Percentiles rank a stretch among this genome's conserved stretches.
phyloP scores from a whole-genome alignment of 2,888 invertebrate species.

The Cyclophora punctaria region DNA sequence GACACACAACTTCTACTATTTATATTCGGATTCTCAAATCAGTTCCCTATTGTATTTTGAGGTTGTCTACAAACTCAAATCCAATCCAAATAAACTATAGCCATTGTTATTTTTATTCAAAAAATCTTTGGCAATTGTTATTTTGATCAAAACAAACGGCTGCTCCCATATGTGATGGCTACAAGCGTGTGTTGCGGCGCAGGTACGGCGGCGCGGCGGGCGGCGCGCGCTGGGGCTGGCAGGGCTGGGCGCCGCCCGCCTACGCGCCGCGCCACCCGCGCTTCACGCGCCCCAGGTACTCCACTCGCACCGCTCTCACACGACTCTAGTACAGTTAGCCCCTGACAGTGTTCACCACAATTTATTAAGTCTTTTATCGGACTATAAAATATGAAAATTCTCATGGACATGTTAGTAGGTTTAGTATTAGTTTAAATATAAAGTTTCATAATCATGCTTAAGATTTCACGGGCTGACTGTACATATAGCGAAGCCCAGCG shows the following conservation, averaged over 20 bases:
- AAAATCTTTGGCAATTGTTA: not conserved
- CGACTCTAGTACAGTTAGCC: no score
- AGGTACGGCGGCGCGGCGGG: constrained; percentile 28
- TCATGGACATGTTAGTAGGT: no score
- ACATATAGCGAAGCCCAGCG: no score
- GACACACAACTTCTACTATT: no score
- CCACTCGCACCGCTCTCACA: no score
- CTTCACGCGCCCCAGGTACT: constrained; percentile 61
- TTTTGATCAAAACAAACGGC: not conserved
- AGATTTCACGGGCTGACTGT: no score
- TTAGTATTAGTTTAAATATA: no score
- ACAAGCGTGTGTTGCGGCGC: constrained; percentile 28
- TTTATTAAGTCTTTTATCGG: no score
- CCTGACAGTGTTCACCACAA: no score
- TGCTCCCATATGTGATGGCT: constrained; percentile 27
- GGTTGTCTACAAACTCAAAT: not conserved
- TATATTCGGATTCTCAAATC: no score
- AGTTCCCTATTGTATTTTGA: not conserved
- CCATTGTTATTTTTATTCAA: not conserved
- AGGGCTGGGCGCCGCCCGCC: constrained; percentile 64
- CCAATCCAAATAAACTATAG: not conserved
- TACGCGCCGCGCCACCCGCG: constrained; percentile 62
- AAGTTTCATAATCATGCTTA: no score
- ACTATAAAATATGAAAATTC: no score
- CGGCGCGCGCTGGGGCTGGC: constrained; percentile 57